Base-by-base conservation (phyloP, 1,140 invertebrate genomes). In the Chironomus tepperi region DNA sequence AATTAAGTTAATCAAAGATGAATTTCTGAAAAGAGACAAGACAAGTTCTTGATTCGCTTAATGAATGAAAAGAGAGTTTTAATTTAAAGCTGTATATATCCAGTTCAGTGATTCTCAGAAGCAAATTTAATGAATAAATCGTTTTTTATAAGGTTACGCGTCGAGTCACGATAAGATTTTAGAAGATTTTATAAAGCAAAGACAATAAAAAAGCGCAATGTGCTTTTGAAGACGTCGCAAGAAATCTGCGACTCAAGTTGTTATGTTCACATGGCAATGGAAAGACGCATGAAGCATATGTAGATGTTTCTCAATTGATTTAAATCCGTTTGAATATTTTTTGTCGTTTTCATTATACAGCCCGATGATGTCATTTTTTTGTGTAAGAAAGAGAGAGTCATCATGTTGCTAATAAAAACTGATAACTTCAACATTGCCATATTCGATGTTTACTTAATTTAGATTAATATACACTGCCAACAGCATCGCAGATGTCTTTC, bases 231-330 rank as follows among this genome's bases (percentile, higher is more conserved):
- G 24, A 34, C 24, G 24, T n/a, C n/a, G n/a, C 6, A 15, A 57
- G 3, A 57, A 57, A 57, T 57, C 47, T 57, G 47, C 47, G 47
- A n/a, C n/a, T n/a, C 12, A 57, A 57, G 47, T n/a, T 57, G 47
- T 57, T 57, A n/a, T 57, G 12, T n/a, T 57, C 47, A 57, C 47
- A 57, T 57, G 47, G n/a, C 47, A 12, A 57, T n/a, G n/a, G 47
- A 57, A n/a, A 57, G n/a, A 57, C 47, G 47, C 47, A 57, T 57
- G 47, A 12, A 70, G 16, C 65, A 70, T 18, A 21, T 70, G 65
- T 18, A 70, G 65, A 70, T 70, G 65, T 70, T 70, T 70, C 16
- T 21, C 65, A 70, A 70, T 70, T 70, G 65, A 70, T 70, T 70
- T 70, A 70, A 70, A 70, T 70, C 65, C 65, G 65, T 70, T 70